Evolutionary conservation across 1,140 invertebrate genomes (phyloP), one percentile per base, ranked within the genome.

Genomic region (Pseudobourletiella spinata): DNA sequence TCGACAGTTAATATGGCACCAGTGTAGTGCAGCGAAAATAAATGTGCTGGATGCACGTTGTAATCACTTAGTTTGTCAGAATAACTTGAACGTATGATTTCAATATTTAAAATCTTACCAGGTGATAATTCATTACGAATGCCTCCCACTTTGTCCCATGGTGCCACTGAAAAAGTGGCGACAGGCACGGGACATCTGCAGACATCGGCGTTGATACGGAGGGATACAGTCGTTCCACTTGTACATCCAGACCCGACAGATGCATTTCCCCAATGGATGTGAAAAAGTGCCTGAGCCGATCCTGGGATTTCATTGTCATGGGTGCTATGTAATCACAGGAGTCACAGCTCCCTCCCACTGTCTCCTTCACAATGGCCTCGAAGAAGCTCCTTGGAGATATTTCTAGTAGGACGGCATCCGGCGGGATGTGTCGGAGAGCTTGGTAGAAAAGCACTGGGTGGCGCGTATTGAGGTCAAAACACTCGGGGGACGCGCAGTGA

Each of bases 1-100:
- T 86, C 83, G 83, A 85, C 78, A 88, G 83, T 85, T 87, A 85
- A 87, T 88, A 88, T 82, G 84, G 83, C 84, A 88, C n/a, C n/a
- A n/a, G n/a, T n/a, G n/a, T n/a, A n/a, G n/a, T n/a, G n/a, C n/a
- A n/a, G n/a, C n/a, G n/a, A n/a, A n/a, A n/a, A n/a, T n/a, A n/a
- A n/a, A n/a, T n/a, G n/a, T n/a, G n/a, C n/a, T n/a, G n/a, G n/a
- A n/a, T n/a, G n/a, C n/a, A n/a, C n/a, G n/a, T n/a, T n/a, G n/a
- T n/a, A n/a, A n/a, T n/a, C n/a, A n/a, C n/a, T n/a, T n/a, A n/a
- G n/a, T n/a, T n/a, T n/a, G n/a, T n/a, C n/a, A 85, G 88, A 80
- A 87, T 84, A 78, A 74, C 82, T 72, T 80, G 83, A 80, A 82
- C 82, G 76, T 86, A 81, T 84, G 83, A 85, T 86, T 80, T 79